Percentiles rank a stretch among this genome's conserved stretches.
Conservation (phyloP, 2,113 vertebrate species). For the Mesoclemmys tuberculata region DNA sequence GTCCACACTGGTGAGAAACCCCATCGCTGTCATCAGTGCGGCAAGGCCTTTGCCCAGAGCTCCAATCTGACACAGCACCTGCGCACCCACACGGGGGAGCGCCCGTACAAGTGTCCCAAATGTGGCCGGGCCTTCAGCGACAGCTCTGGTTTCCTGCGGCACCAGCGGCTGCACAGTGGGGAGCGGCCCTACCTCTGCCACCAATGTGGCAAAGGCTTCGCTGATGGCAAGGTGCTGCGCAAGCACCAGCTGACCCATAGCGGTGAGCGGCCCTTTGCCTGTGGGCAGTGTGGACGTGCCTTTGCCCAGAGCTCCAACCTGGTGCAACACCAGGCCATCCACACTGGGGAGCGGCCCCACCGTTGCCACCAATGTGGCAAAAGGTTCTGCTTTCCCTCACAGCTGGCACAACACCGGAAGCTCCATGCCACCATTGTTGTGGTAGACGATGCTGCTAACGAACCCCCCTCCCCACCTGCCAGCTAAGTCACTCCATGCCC, state of each 20-base stretch:
- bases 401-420: neutral
- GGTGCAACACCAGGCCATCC: neutral
- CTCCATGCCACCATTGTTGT: neutral
- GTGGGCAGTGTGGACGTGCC: slow-evolving; percentile 61
- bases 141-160: neutral
- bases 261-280: slow-evolving; percentile 59
- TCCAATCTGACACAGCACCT: neutral
- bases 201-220: slow-evolving; percentile 75
- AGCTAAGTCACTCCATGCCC: neutral
- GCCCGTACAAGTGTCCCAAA: slow-evolving; percentile 56
- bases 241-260: slow-evolving; percentile 78
- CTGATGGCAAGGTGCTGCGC: slow-evolving; percentile 75
- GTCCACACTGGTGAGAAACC: neutral
- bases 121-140: slow-evolving; percentile 83
- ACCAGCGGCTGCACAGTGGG: neutral
- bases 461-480: neutral
- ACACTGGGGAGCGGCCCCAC: neutral
- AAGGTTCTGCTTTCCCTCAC: neutral
- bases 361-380: neutral
- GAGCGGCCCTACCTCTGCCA: slow-evolving; percentile 61
- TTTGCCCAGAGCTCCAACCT: slow-evolving; percentile 43
- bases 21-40: neutral
- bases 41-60: neutral
- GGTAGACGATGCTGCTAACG: neutral
- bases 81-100: neutral